Percentiles rank a stretch among this genome's conserved stretches.
These are phyloP conservation scores for Drosophila punjabiensis DNA, from an alignment of 1,140 invertebrate genomes.

Conservation along the genomic window DNA sequence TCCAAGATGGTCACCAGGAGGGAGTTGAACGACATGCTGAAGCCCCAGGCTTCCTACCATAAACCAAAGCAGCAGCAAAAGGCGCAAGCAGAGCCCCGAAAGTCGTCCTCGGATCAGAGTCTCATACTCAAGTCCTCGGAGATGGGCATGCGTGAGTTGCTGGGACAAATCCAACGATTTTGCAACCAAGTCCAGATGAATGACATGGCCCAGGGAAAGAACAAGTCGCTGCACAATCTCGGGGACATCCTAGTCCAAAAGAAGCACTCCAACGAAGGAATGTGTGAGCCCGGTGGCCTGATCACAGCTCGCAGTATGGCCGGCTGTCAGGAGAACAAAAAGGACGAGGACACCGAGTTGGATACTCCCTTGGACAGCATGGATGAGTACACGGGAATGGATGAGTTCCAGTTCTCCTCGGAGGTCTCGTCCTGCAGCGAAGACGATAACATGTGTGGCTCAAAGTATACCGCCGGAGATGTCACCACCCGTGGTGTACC, in stretches of 20 bases:
- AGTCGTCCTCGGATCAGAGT: conserved; percentile 55
- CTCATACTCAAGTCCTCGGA: conserved; percentile 68
- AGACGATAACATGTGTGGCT: conserved; percentile 40
- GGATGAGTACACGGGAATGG: conserved; percentile 62
- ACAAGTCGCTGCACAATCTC: conserved; percentile 10
- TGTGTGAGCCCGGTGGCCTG: not conserved
- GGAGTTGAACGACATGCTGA: conserved; percentile 11
- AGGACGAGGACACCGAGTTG: conserved; percentile 27
- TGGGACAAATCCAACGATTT: conserved; percentile 73
- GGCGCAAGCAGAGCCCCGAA: conserved; percentile 19
- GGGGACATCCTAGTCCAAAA: conserved; percentile 15
- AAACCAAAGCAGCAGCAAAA: conserved; percentile 23
- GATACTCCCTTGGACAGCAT: conserved; percentile 62
- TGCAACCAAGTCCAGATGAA: conserved; percentile 57
- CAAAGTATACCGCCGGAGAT: conserved; percentile 40
- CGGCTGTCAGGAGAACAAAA: conserved; percentile 9
- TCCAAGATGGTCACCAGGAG: conserved; percentile 16
- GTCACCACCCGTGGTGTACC: conserved; percentile 37
- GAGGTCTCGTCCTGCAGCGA: conserved; percentile 65
- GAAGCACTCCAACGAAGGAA: not conserved
- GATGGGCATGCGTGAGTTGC: conserved; percentile 56
- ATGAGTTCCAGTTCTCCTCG: conserved; percentile 69
- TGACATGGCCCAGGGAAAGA: conserved; percentile 38
- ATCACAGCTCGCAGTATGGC: not conserved
- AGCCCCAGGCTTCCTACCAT: conserved; percentile 30